phyloP scores from a whole-genome alignment of 2,888 invertebrate genomes.

The Hirtodrosophila duncani region DNA sequence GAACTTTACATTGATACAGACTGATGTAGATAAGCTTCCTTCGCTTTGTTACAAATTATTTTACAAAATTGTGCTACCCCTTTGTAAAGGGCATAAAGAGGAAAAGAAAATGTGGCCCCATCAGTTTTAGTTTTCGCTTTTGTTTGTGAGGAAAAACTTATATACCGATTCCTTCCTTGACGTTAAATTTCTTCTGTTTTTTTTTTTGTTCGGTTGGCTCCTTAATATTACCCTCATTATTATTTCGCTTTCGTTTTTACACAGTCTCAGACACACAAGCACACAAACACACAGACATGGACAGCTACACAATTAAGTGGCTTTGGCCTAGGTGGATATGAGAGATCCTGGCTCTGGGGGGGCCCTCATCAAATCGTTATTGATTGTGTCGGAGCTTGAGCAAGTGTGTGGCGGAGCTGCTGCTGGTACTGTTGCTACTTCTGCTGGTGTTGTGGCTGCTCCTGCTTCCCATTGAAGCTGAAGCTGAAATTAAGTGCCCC shows the following conservation, averaged over 20 bases:
- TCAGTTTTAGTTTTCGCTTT: neutral
- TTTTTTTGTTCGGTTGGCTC: slow-evolving; percentile 2
- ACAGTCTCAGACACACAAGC: slow-evolving; percentile 17
- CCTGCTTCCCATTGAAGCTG: slow-evolving; percentile 27
- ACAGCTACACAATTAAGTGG: slow-evolving; percentile 51
- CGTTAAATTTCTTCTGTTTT: slow-evolving; percentile 11
- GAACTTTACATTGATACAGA: too few relatives aligned
- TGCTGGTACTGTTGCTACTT: slow-evolving; percentile 6
- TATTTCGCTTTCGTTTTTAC: slow-evolving; percentile 62
- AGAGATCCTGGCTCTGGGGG: slow-evolving; percentile 45
- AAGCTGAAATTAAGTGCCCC: slow-evolving; percentile 63
- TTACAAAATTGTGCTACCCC: too few relatives aligned
- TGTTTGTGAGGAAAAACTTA: neutral
- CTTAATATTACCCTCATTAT: slow-evolving; percentile 65
- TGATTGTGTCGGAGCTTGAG: slow-evolving; percentile 44
- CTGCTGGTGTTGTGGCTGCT: slow-evolving; percentile 13
- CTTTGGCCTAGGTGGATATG: slow-evolving; percentile 48
- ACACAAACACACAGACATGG: slow-evolving; percentile 12
- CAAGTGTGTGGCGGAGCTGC: slow-evolving; percentile 15
- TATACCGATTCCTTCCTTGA: slow-evolving; percentile 15
- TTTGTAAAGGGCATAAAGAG: too few relatives aligned
- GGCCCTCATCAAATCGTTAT: slow-evolving; percentile 66
- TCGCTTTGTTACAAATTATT: too few relatives aligned
- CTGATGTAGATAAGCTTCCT: too few relatives aligned
- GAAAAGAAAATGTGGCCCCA: too few relatives aligned